Percentiles rank a stretch among this genome's conserved stretches.
Evolutionary conservation across 2,113 vertebrate species (phyloP).

Genomic region (Oryzias woworae): DNA sequence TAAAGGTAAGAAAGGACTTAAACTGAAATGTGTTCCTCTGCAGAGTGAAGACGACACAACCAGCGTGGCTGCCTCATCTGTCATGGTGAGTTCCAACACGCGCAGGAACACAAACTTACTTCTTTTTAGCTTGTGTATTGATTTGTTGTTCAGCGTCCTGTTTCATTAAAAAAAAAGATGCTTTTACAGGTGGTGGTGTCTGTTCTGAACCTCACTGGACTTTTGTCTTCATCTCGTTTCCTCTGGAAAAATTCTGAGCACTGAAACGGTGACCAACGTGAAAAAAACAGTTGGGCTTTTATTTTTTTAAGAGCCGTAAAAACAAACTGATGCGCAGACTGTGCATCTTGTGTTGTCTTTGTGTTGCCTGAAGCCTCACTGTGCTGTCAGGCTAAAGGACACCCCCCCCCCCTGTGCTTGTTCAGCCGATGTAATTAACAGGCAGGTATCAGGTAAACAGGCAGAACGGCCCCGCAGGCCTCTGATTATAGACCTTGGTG

Average conservation of each 20-base stretch:
- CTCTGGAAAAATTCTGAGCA: too few relatives aligned
- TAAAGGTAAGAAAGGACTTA: not conserved
- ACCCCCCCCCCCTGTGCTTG: conserved; percentile 64
- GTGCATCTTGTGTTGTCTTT: not conserved
- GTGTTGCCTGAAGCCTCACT: not conserved
- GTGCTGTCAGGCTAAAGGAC: conserved; percentile 59
- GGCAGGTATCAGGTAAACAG: conserved; percentile 77
- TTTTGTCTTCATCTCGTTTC: too few relatives aligned
- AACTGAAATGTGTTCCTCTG: conserved; percentile 1
- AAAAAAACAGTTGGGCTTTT: too few relatives aligned
- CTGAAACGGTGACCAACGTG: too few relatives aligned
- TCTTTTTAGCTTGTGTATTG: too few relatives aligned
- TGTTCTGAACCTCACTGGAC: too few relatives aligned
- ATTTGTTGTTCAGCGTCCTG: too few relatives aligned
- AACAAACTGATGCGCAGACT: not conserved
- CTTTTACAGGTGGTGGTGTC: too few relatives aligned
- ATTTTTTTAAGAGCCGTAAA: not conserved
- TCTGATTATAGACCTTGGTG: conserved; percentile 75
- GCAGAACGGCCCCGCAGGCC: conserved; percentile 76
- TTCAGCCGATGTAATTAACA: conserved; percentile 71
- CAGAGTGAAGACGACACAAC: conserved; percentile 61
- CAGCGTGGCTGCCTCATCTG: conserved; percentile 60
- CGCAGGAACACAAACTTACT: too few relatives aligned
- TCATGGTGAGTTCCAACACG: conserved; percentile 44
- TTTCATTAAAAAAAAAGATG: too few relatives aligned